Evolutionary conservation across 1,140 invertebrate genomes (phyloP).

Genomic region (Lanistes nyassanus): DNA sequence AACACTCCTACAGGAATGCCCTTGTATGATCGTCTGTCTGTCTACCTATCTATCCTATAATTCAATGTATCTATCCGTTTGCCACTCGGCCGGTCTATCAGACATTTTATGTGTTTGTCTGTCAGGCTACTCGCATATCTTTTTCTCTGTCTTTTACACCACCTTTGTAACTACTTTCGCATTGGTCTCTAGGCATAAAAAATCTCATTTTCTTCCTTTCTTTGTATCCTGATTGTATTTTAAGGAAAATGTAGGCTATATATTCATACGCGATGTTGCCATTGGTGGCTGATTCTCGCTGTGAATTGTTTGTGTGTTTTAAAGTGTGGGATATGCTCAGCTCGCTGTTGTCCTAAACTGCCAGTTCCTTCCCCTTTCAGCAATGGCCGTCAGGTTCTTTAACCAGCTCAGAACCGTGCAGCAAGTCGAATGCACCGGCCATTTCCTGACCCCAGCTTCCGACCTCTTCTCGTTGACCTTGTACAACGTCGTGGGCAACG

Average conservation of each 20-base stretch:
- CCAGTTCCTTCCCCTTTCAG: not conserved
- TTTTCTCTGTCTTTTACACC: not conserved
- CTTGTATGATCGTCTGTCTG: no score
- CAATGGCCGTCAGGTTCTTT: constrained; percentile 7
- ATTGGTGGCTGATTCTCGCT: no score
- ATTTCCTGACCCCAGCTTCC: not conserved
- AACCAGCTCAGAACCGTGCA: not conserved
- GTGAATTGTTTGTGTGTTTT: no score
- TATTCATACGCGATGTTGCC: no score
- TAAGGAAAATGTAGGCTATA: no score
- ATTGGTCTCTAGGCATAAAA: not conserved
- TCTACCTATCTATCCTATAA: no score
- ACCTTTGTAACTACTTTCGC: not conserved
- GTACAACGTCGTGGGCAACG: not conserved
- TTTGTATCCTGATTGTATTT: no score
- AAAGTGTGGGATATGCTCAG: no score
- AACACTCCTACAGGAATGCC: no score
- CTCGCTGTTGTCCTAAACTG: not conserved
- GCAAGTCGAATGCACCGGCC: constrained; percentile 11
- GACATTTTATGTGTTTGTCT: not conserved
- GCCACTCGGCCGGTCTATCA: no score
- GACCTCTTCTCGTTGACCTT: constrained; percentile 13
- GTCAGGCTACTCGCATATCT: not conserved
- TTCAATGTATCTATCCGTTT: no score
- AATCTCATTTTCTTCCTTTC: not conserved